phyloP scores from a whole-genome alignment of 2,888 invertebrate genomes.

The Frankliniella fusca region DNA sequence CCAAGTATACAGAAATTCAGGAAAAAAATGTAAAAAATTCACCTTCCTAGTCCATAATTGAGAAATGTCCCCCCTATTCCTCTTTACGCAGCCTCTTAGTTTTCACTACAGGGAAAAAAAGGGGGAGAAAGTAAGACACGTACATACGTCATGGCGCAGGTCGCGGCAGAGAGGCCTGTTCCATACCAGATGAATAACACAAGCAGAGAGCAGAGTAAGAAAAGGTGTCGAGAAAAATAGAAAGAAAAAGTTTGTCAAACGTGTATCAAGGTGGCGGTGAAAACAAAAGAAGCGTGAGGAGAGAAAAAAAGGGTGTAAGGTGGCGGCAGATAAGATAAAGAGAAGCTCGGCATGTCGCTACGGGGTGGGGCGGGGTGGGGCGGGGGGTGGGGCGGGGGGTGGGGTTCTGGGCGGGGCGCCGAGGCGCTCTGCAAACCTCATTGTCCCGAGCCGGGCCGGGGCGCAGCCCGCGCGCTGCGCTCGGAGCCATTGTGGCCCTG shows the following conservation, averaged over 20 bases:
- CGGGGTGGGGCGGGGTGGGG: not conserved
- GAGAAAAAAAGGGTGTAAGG: slow-evolving; percentile 20
- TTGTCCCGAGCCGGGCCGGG: not conserved
- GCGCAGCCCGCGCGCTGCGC: not conserved
- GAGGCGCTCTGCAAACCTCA: not conserved
- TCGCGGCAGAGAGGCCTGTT: too few relatives aligned
- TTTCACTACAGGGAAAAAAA: too few relatives aligned
- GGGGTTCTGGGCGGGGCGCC: not conserved
- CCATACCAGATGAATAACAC: not conserved
- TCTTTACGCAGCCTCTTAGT: too few relatives aligned
- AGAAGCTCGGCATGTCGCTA: not conserved
- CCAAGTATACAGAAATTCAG: too few relatives aligned
- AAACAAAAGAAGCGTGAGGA: not conserved
- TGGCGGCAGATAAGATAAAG: slow-evolving; percentile 7
- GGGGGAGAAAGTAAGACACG: too few relatives aligned
- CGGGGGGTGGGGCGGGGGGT: not conserved
- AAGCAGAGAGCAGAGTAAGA: not conserved
- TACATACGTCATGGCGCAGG: too few relatives aligned
- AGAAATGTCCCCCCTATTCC: too few relatives aligned
- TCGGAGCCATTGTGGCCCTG: not conserved
- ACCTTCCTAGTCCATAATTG: too few relatives aligned
- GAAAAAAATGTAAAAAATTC: too few relatives aligned
- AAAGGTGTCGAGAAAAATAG: not conserved
- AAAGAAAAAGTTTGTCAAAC: too few relatives aligned
- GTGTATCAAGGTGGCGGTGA: too few relatives aligned